Evolutionary conservation across 2,113 vertebrate species (phyloP).

Genomic region (Lepidothrix coronata): DNA sequence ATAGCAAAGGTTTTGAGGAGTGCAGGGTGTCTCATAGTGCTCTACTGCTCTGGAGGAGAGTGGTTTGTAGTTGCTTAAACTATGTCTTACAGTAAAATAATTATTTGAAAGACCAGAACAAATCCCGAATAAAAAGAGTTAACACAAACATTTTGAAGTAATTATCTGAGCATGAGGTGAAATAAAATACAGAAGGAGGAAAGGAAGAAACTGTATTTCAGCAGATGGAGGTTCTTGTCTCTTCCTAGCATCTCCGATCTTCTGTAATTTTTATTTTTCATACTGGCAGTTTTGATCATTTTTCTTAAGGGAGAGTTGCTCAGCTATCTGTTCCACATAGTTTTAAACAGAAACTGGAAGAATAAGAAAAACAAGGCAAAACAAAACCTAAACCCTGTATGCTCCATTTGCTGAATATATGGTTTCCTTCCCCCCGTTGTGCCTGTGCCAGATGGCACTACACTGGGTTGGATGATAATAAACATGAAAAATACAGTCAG

Average conservation of each 20-base stretch:
- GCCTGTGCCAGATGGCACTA: conserved; percentile 23
- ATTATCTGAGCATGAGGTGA: background rate
- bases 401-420: conserved; percentile 37
- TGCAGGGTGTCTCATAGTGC: background rate
- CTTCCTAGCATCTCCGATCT: background rate
- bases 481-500: conserved; percentile 42
- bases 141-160: background rate
- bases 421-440: background rate
- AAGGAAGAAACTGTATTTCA: background rate
- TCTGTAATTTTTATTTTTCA: background rate
- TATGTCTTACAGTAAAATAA: background rate
- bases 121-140: background rate
- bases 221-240: background rate
- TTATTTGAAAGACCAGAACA: background rate
- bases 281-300: background rate
- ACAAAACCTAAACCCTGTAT: background rate
- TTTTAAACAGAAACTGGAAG: conserved; percentile 4
- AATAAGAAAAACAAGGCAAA: background rate
- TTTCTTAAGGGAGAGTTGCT: background rate
- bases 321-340: background rate
- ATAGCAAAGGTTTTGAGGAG: background rate
- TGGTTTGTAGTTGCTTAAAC: background rate
- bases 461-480: conserved; percentile 9
- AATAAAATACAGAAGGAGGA: background rate
- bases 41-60: background rate